Evolutionary conservation across 2,888 invertebrate species (phyloP), one percentile per base, ranked within the genome.

Genomic region (Stramonita haemastoma): DNA sequence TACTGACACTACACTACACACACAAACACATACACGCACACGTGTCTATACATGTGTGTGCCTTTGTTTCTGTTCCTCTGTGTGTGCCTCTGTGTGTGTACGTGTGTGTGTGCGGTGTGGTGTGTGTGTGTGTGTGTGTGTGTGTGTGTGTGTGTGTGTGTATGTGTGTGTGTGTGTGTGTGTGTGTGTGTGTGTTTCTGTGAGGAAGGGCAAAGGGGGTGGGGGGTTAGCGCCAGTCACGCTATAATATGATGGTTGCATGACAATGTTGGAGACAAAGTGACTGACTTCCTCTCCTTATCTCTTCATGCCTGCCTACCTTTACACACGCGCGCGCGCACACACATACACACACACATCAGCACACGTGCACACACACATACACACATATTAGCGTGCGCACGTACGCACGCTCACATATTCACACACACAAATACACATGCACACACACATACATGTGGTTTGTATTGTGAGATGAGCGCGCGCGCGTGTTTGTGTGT

Each of bases 301-400:
- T 46, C 46, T 46, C 46, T 8, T 46, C 46, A 46, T 46, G 46
- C 46, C 46, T 46, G 46, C 8, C 46, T 46, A n/a, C n/a, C n/a
- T n/a, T n/a, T 32, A 79, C 79, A 32, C 79, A 79, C 79, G 32
- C 79, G 19, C 79, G 32, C 79, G 32, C 79, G 32, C 79, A 79
- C 34, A 34, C 79, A 34, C 17, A 79, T 34, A 34, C 17, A 79
- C 79, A 79, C 34, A 79, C 17, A 34, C 34, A 11, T 17, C 5
- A 2, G 13, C 34, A 79, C 19, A n/a, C 73, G n/a, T 11, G n/a
- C 73, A n/a, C n/a, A 73, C 73, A 73, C 73, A n/a, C 11, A 73
- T 11, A 26, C n/a, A 73, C 73, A 11, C 73, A 26, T 26, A 11
- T 19, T 4, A 6, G 13, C 34, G 34, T 34, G 34, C 22, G 11